phyloP scores from a whole-genome alignment of 1,140 invertebrate species.

The Phocides pigmalion region DNA sequence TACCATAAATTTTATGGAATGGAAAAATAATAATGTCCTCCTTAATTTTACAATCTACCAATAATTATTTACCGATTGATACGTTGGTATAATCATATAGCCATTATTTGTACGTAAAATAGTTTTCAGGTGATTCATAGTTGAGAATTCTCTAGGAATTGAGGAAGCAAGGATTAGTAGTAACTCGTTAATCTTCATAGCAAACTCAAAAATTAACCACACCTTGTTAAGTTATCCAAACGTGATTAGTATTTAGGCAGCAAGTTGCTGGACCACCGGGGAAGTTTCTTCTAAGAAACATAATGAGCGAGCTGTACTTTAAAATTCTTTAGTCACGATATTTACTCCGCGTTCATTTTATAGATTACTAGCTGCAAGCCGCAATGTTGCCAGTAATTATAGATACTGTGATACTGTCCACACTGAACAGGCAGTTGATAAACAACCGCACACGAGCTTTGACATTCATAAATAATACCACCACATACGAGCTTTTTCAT shows the following conservation, averaged over 20 bases:
- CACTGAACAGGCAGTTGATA: too few relatives aligned
- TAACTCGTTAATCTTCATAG: slow-evolving; percentile 11
- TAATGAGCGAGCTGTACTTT: not conserved
- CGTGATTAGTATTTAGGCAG: slow-evolving; percentile 21
- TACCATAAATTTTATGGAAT: too few relatives aligned
- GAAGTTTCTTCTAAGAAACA: slow-evolving; percentile 23
- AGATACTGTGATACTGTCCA: too few relatives aligned
- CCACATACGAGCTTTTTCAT: too few relatives aligned
- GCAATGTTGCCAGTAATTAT: too few relatives aligned
- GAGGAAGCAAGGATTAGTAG: not conserved
- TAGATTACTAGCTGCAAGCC: too few relatives aligned
- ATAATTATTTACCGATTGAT: not conserved
- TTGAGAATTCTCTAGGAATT: not conserved
- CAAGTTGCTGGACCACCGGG: slow-evolving; percentile 33
- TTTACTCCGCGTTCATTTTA: not conserved
- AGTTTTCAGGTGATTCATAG: not conserved
- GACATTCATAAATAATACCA: too few relatives aligned
- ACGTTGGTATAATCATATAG: not conserved
- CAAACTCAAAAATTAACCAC: slow-evolving; percentile 18
- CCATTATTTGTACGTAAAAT: not conserved
- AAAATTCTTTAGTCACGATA: not conserved
- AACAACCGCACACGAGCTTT: too few relatives aligned
- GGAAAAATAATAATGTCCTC: too few relatives aligned
- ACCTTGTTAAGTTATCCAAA: slow-evolving; percentile 32
- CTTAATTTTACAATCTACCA: not conserved